A percentile compares a stretch with the other conserved stretches of the same genome.
Conservation (phyloP, 2,888 invertebrate genomes). For the Allygus modestus region DNA sequence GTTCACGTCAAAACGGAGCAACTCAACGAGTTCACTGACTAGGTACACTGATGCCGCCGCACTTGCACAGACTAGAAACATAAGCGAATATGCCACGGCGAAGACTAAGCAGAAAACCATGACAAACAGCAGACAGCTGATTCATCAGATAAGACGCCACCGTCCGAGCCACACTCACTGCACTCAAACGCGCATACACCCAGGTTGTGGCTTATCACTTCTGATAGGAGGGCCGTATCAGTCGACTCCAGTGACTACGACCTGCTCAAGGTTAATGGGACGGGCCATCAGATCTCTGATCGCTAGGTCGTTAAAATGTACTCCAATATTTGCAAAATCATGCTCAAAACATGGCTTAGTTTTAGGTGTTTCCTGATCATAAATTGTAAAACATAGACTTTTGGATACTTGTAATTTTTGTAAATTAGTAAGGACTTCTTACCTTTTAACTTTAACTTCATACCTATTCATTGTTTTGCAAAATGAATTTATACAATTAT, state of each 20-base stretch:
- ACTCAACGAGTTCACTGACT: not conserved
- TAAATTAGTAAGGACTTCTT: too few relatives aligned
- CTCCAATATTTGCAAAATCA: slow-evolving; percentile 4
- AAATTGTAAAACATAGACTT: too few relatives aligned
- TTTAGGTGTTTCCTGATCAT: too few relatives aligned
- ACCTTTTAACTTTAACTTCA: too few relatives aligned
- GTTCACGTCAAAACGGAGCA: not conserved
- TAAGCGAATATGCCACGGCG: slow-evolving; percentile 2
- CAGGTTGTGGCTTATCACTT: slow-evolving; percentile 12
- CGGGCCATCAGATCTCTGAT: not conserved
- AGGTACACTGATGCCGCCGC: not conserved
- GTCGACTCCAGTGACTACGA: not conserved
- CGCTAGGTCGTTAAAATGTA: not conserved
- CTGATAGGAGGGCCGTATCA: not conserved
- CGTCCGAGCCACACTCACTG: not conserved
- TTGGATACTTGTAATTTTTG: too few relatives aligned
- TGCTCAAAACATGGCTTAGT: not conserved
- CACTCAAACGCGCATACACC: slow-evolving; percentile 4
- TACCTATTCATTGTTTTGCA: too few relatives aligned
- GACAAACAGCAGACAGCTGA: slow-evolving; percentile 17
- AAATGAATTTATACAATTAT: too few relatives aligned
- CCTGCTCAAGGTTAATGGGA: slow-evolving; percentile 8
- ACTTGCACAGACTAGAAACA: slow-evolving; percentile 25
- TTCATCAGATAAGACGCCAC: slow-evolving; percentile 49
- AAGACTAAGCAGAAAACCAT: slow-evolving; percentile 49